These are phyloP conservation scores for Lordiphosa andalusiaca DNA, from an alignment of 2,888 invertebrate genomes.

Conservation along the genomic window DNA sequence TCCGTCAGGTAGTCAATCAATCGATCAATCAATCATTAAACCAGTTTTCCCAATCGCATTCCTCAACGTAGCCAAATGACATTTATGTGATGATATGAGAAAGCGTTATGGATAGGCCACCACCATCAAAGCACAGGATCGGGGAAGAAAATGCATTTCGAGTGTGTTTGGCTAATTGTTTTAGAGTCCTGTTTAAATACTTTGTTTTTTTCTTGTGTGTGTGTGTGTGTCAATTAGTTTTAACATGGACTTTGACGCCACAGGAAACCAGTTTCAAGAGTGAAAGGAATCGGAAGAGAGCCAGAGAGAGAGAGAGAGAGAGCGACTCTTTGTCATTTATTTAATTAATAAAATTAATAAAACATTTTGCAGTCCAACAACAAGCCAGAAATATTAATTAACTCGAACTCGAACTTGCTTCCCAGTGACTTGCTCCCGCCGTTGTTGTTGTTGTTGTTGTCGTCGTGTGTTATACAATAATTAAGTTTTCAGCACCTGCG, in stretches of 20 bases:
- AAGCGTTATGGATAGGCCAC: conserved; percentile 1
- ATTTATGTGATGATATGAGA: conserved; percentile 3
- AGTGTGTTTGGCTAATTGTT: conserved; percentile 52
- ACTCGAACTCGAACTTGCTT: conserved; percentile 44
- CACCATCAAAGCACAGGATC: not conserved
- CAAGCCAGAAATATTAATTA: conserved; percentile 64
- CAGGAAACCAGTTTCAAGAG: conserved; percentile 51
- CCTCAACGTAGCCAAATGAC: conserved; percentile 13
- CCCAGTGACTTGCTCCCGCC: conserved; percentile 39
- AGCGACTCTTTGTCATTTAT: conserved; percentile 58
- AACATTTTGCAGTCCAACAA: conserved; percentile 51
- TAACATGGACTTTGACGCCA: conserved; percentile 66
- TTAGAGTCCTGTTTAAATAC: conserved; percentile 37
- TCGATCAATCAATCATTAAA: conserved; percentile 48
- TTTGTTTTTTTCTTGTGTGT: conserved; percentile 10
- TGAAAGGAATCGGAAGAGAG: conserved; percentile 27
- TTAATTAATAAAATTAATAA: conserved; percentile 73
- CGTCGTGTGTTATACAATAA: conserved; percentile 68
- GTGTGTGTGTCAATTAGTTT: conserved; percentile 54
- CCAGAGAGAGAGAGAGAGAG: conserved; percentile 6
- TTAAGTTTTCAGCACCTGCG: conserved; percentile 75
- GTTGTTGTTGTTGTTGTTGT: conserved; percentile 5
- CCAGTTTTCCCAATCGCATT: conserved; percentile 33
- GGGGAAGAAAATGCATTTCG: conserved; percentile 41
- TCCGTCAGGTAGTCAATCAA: conserved; percentile 73